Evolutionary conservation across 2,113 vertebrate genomes (phyloP).

Genomic region (Acrocephalus arundinaceus): DNA sequence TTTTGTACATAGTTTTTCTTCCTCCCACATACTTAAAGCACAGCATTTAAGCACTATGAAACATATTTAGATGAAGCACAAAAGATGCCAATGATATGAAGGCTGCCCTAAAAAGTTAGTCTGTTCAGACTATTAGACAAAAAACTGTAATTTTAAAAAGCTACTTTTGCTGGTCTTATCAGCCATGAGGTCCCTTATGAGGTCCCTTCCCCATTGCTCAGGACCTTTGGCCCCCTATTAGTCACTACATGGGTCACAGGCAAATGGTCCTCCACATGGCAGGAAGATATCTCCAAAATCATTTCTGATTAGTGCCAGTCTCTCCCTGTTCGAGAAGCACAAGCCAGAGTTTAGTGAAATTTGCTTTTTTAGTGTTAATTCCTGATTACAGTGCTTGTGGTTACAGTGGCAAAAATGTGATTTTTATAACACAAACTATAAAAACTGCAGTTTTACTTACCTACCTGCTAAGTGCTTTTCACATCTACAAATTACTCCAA

Average conservation of each 20-base stretch:
- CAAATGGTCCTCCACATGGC: not conserved
- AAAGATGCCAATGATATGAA: not conserved
- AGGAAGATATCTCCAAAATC: not conserved
- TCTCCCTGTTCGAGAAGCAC: not conserved
- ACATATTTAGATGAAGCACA: not conserved
- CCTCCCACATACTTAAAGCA: not conserved
- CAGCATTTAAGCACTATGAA: not conserved
- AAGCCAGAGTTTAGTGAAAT: not conserved
- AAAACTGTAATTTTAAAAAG: not conserved
- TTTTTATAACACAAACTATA: not conserved
- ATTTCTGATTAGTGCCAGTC: not conserved
- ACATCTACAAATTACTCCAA: not conserved
- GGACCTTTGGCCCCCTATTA: not conserved
- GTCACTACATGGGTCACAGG: not conserved
- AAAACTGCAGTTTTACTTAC: not conserved
- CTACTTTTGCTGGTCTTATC: not conserved
- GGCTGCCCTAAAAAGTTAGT: not conserved
- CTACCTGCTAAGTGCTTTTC: not conserved
- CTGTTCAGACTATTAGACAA: not conserved
- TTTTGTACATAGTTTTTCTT: not conserved
- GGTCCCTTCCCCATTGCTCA: not conserved
- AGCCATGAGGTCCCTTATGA: not conserved
- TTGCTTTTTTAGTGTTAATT: not conserved
- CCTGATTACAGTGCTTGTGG: not conserved
- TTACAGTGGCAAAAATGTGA: not conserved